Base-by-base conservation (phyloP, 1,140 invertebrate genomes). In the Ceratina calcarata region DNA sequence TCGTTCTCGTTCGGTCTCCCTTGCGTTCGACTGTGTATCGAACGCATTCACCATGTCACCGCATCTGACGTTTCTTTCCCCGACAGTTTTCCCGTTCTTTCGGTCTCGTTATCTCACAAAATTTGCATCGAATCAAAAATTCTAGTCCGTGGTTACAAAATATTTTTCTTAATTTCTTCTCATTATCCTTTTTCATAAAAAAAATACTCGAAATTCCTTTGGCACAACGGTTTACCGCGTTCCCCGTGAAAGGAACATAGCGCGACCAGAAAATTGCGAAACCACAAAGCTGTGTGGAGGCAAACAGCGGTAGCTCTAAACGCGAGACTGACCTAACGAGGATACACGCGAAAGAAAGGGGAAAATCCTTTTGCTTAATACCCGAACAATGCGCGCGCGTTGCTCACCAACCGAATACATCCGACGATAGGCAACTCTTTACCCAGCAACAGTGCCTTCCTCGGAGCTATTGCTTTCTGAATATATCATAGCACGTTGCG, bases 1-100 rank as follows among this genome's bases (percentile, higher is more conserved):
- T 68, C 45, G 69, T 37, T 67, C 80, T 81, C 79, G 65, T 82
- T 85, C 70, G 83, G 15, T 13, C 60, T 51, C 58, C 45, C 45
- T 62, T 66, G 58, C 69, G 68, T 32, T 77, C 65, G 18, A 55
- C 7, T 7, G 24, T 55, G 24, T 65, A 45, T 65, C 61, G 60
- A 18, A 20, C 72, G 13, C 24, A 18, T 65, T 10, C 20, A 0
- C 45, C 20, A 13, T 45, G 37, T 49, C 45, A 64, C 15, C 22
- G 8, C 8, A 45, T 13, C 18, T 32, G 49, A 32, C 12, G 4
- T n/a, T 55, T 55, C 18, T 18, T 32, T 20, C 3, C 0, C 16
- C 24, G 15, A 69, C 49, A 68, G 37, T 45, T 45, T 10, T 10
- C 37, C 37, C 37, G 37, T 45, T 10, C 37, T 2, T 45, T 45